Conservation (phyloP, 2,797 vertebrate genomes). For the Diplodus puntazzo region DNA sequence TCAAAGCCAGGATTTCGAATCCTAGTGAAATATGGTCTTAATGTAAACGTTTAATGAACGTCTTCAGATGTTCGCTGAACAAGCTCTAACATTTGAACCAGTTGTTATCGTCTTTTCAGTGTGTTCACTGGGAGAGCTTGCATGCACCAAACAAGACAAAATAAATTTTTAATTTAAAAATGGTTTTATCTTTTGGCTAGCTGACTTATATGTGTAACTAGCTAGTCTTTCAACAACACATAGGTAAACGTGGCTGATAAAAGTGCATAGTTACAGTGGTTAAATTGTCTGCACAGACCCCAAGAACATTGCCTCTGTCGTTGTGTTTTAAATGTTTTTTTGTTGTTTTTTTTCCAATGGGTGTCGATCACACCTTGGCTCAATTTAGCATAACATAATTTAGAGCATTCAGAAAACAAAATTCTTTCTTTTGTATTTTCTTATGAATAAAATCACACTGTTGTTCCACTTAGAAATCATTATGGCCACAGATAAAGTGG, state of each 20-base stretch:
- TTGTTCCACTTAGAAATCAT: constrained; percentile 6
- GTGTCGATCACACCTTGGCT: too few species aligned
- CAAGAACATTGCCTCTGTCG: too few species aligned
- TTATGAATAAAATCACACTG: not conserved
- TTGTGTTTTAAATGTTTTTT: not conserved
- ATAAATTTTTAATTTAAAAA: not conserved
- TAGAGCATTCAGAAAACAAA: not conserved
- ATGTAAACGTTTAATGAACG: too few species aligned
- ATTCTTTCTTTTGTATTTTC: not conserved
- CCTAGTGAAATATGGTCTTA: too few species aligned
- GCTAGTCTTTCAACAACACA: not conserved
- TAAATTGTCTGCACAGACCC: not conserved
- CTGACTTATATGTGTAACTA: not conserved
- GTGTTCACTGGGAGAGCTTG: too few species aligned
- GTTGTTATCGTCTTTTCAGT: too few species aligned
- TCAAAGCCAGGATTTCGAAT: too few species aligned
- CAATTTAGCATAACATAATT: too few species aligned
- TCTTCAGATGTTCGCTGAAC: too few species aligned
- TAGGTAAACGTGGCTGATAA: not conserved
- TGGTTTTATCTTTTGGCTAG: too few species aligned
- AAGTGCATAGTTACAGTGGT: too few species aligned
- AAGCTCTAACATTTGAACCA: too few species aligned
- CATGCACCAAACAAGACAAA: not conserved
- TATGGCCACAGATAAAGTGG: constrained; percentile 50
- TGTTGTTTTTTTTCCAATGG: not conserved